Evolutionary conservation across 2,888 invertebrate species (phyloP).

Genomic region (Idaea aversata): DNA sequence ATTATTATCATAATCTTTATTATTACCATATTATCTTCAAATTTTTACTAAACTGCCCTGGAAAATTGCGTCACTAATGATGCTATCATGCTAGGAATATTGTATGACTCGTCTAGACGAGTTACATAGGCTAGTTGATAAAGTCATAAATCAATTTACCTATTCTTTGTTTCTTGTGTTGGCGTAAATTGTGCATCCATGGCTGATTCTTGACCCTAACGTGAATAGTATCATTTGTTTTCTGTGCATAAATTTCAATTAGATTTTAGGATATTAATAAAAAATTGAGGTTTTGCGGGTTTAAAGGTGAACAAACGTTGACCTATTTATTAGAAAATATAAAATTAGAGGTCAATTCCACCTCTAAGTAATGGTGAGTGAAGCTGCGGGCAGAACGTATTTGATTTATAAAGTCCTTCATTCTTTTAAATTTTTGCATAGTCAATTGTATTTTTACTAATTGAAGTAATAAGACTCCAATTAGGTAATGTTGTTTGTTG

Average conservation of each 20-base stretch:
- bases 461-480: neutral
- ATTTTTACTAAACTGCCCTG: slow-evolving; percentile 1
- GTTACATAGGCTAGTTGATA: slow-evolving; percentile 19
- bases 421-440: neutral
- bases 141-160: slow-evolving; percentile 20
- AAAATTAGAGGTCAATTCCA: too few species aligned
- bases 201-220: neutral
- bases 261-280: neutral
- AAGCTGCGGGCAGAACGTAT: too few species aligned
- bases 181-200: neutral
- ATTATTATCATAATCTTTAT: too few species aligned
- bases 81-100: slow-evolving; percentile 19
- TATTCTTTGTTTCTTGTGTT: neutral
- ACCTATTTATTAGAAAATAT: too few species aligned
- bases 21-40: neutral
- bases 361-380: too few species aligned
- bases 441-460: neutral
- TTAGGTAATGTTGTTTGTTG: slow-evolving; percentile 17
- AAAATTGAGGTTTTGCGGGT: neutral
- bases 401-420: neutral
- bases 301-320: too few species aligned
- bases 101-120: slow-evolving; percentile 21
- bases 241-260: neutral
- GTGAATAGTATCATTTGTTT: neutral
- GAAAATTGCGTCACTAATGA: slow-evolving; percentile 40